These are phyloP conservation scores for Chloropsis cyanopogon DNA, from an alignment of 2,113 vertebrate species.

Conservation along the genomic window DNA sequence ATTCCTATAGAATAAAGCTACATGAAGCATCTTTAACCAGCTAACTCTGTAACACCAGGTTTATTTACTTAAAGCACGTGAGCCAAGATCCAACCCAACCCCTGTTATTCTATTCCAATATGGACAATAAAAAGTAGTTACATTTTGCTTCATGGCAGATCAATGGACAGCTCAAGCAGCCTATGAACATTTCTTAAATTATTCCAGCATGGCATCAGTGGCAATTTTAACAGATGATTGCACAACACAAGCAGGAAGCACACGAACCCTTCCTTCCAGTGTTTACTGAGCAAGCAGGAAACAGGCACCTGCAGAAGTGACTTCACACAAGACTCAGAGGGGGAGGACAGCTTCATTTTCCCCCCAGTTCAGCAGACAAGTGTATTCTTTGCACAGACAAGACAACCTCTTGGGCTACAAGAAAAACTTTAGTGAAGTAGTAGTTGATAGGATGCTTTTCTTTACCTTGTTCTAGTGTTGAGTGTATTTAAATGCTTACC, in stretches of 20 bases:
- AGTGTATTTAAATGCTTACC: not conserved
- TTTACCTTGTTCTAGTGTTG: not conserved
- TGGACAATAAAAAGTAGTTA: fast-evolving
- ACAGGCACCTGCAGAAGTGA: not conserved
- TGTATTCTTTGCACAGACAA: not conserved
- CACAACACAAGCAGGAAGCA: not conserved
- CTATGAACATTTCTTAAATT: not conserved
- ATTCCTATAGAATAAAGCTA: too few relatives aligned
- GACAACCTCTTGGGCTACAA: not conserved
- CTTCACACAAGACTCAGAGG: not conserved
- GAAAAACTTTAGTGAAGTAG: not conserved
- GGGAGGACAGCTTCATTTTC: not conserved
- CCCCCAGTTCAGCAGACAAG: not conserved
- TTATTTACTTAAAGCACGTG: not conserved
- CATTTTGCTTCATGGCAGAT: not conserved
- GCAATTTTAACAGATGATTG: not conserved
- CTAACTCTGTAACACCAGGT: not conserved
- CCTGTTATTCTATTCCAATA: not conserved
- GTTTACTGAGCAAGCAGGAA: not conserved
- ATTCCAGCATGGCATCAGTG: not conserved
- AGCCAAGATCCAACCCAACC: not conserved
- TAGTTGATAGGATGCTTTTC: not conserved
- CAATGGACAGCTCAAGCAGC: not conserved
- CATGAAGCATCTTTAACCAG: not conserved
- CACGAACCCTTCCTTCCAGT: not conserved